Percentiles rank a stretch among this genome's conserved stretches.
These are phyloP conservation scores for Podarcis muralis DNA, from an alignment of 2,113 vertebrate species.

Conservation along the genomic window DNA sequence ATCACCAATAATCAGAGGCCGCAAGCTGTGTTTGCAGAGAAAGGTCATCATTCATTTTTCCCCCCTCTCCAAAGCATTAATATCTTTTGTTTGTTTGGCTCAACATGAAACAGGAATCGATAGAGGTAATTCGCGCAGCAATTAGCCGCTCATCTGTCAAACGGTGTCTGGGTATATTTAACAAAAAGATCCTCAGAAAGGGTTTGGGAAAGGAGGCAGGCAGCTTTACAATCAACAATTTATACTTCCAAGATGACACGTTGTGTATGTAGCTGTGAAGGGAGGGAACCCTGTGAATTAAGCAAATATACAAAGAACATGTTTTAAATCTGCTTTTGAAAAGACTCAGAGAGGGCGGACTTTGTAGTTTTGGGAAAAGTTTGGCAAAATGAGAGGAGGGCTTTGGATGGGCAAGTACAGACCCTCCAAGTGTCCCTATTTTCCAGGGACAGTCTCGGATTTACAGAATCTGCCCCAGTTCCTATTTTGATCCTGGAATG, in stretches of 20 bases:
- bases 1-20: slow-evolving; percentile 90
- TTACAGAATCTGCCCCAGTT: no score
- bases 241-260: slow-evolving; percentile 85
- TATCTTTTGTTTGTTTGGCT: slow-evolving; percentile 93
- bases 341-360: slow-evolving; percentile 57
- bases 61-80: slow-evolving; percentile 80
- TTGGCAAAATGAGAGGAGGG: slow-evolving; percentile 37
- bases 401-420: slow-evolving; percentile 23
- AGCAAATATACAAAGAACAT: slow-evolving; percentile 81
- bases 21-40: slow-evolving; percentile 90
- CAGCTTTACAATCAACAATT: slow-evolving; percentile 83
- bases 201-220: slow-evolving; percentile 82
- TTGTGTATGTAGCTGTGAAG: slow-evolving; percentile 82
- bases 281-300: slow-evolving; percentile 72
- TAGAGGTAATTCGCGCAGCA: slow-evolving; percentile 91
- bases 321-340: slow-evolving; percentile 77
- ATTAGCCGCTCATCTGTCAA: slow-evolving; percentile 91
- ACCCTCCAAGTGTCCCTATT: no score
- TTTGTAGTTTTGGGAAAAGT: slow-evolving; percentile 66
- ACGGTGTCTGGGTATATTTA: slow-evolving; percentile 86
- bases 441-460: no score
- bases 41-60: slow-evolving; percentile 92
- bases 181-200: slow-evolving; percentile 85
- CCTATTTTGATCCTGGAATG: no score
- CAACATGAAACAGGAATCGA: slow-evolving; percentile 91